Percentiles rank a stretch among this genome's conserved stretches.
Evolutionary conservation across 2,113 vertebrate species (phyloP).

Genomic region (Menidia beryllina): DNA sequence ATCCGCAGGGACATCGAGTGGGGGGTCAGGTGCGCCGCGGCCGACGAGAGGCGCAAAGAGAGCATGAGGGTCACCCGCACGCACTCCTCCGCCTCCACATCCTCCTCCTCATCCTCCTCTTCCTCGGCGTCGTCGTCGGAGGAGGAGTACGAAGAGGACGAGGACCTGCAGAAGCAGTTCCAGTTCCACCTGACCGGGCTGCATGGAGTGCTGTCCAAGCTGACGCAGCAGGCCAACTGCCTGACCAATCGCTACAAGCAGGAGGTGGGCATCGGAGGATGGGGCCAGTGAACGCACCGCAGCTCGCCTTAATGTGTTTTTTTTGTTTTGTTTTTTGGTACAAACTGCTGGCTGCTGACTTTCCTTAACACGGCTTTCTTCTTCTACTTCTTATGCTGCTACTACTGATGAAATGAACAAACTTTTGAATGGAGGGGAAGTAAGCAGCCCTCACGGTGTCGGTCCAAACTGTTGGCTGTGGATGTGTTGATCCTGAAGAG

Average conservation of each 20-base stretch:
- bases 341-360: slow-evolving; percentile 13
- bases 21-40: slow-evolving; percentile 85
- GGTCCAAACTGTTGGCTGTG: slow-evolving; percentile 49
- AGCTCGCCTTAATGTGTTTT: neutral
- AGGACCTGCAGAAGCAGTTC: slow-evolving; percentile 92
- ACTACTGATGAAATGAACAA: slow-evolving; percentile 41
- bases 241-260: slow-evolving; percentile 97
- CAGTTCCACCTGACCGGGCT: slow-evolving; percentile 94
- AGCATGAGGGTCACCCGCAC: slow-evolving; percentile 80
- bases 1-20: slow-evolving; percentile 96
- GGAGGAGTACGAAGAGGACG: slow-evolving; percentile 85
- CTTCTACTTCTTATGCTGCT: slow-evolving; percentile 11
- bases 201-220: slow-evolving; percentile 92
- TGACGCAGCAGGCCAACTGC: slow-evolving; percentile 91
- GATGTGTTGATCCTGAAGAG: slow-evolving; percentile 59
- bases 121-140: slow-evolving; percentile 12
- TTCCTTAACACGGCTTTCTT: neutral
- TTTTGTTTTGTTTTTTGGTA: neutral
- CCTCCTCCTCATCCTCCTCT: slow-evolving; percentile 21
- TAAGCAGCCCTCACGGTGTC: slow-evolving; percentile 40
- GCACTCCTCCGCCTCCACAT: slow-evolving; percentile 57
- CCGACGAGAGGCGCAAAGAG: slow-evolving; percentile 85
- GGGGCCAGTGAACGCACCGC: slow-evolving; percentile 83
- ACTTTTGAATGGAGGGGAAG: slow-evolving; percentile 30
- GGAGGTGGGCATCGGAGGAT: slow-evolving; percentile 92